Percentiles rank a stretch among this genome's conserved stretches.
Conservation (phyloP, 1,140 invertebrate species). For the Mya arenaria region DNA sequence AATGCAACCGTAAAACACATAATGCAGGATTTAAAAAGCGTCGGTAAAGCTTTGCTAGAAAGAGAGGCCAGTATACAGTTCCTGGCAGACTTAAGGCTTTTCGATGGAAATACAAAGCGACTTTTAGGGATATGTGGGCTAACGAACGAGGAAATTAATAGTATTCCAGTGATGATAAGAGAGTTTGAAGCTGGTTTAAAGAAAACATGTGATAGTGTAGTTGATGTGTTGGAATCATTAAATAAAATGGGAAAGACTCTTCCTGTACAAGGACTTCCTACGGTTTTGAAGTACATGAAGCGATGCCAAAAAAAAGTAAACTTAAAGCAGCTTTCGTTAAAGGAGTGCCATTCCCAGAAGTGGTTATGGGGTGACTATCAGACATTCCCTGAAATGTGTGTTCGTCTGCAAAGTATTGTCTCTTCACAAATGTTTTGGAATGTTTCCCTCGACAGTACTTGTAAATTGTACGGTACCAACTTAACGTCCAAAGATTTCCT, state of each 20-base stretch:
- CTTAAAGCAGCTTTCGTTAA: not conserved
- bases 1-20: no score
- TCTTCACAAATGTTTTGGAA: not conserved
- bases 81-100: no score
- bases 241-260: not conserved
- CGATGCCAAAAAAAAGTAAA: not conserved
- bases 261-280: not conserved
- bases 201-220: not conserved
- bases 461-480: not conserved
- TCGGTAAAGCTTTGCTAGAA: no score
- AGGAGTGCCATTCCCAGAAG: not conserved
- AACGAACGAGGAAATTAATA: not conserved
- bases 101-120: no score
- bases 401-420: not conserved
- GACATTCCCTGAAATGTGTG: not conserved
- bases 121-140: not conserved
- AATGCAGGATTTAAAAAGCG: no score
- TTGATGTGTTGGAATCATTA: not conserved
- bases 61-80: no score
- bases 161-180: not conserved
- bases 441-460: no score
- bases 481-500: not conserved
- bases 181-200: not conserved
- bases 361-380: not conserved
- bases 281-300: not conserved